phyloP scores from a whole-genome alignment of 1,140 invertebrate genomes.

The Caenorhabditis latens region DNA sequence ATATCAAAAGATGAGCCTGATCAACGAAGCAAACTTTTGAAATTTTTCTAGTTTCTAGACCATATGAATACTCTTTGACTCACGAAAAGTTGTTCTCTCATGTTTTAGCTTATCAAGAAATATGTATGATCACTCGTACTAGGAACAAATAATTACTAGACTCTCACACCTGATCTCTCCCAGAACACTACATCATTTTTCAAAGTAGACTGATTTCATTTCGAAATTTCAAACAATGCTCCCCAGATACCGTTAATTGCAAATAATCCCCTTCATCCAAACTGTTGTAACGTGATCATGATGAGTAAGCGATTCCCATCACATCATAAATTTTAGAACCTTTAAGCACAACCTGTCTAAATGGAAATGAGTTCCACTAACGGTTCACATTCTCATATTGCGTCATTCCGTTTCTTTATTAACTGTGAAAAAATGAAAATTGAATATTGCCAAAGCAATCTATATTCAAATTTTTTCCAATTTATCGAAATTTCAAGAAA shows the following conservation, averaged over 20 bases:
- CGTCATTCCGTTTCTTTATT: not conserved
- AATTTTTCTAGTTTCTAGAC: not conserved
- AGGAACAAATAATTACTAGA: too few relatives aligned
- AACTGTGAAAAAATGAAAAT: not conserved
- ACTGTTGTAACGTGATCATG: too few relatives aligned
- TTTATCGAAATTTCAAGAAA: not conserved
- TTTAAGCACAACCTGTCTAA: not conserved
- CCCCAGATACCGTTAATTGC: not conserved
- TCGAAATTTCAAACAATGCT: not conserved
- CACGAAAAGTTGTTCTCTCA: too few relatives aligned
- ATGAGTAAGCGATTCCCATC: not conserved
- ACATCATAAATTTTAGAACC: not conserved
- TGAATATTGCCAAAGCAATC: not conserved
- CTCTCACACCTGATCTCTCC: too few relatives aligned
- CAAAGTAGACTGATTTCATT: not conserved
- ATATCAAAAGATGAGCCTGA: not conserved
- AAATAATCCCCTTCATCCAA: too few relatives aligned
- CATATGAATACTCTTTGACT: not conserved
- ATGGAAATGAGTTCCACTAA: not conserved
- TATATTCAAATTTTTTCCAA: conserved; percentile 42
- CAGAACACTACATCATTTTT: not conserved
- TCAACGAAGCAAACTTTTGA: not conserved
- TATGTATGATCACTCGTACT: too few relatives aligned
- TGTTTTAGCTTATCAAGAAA: too few relatives aligned
- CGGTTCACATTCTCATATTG: not conserved